Percentiles rank a stretch among this genome's conserved stretches.
Evolutionary conservation across 2,797 vertebrate species (phyloP).

Genomic region (Cyprinella venusta): DNA sequence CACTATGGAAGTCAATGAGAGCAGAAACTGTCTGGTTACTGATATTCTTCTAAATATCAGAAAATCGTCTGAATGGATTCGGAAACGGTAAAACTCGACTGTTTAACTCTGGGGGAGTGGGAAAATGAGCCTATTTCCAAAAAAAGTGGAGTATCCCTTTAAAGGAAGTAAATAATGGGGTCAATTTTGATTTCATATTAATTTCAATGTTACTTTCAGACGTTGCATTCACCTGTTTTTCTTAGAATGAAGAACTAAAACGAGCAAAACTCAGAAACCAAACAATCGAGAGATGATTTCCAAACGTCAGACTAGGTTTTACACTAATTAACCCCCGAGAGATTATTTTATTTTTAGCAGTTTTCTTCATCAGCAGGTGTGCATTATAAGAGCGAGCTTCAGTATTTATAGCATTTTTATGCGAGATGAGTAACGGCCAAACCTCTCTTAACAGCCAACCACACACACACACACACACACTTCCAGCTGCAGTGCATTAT

Average conservation of each 20-base stretch:
- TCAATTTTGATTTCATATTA: neutral
- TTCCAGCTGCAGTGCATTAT: slow-evolving; percentile 20
- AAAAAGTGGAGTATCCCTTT: too few relatives aligned
- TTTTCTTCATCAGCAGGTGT: slow-evolving; percentile 25
- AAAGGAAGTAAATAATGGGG: neutral
- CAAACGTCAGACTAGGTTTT: slow-evolving; percentile 40
- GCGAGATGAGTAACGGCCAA: slow-evolving; percentile 6
- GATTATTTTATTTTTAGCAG: neutral
- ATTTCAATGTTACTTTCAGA: neutral
- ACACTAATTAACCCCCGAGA: slow-evolving; percentile 56
- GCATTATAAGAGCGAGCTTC: neutral
- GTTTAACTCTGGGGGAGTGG: too few relatives aligned
- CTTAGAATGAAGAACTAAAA: neutral
- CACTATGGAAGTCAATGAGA: too few relatives aligned
- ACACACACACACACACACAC: neutral
- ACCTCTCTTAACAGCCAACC: too few relatives aligned
- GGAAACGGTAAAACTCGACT: too few relatives aligned
- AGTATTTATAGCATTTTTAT: slow-evolving; percentile 14
- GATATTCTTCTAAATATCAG: too few relatives aligned
- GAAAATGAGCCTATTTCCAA: too few relatives aligned
- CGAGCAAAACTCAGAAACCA: slow-evolving; percentile 13
- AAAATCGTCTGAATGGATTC: too few relatives aligned
- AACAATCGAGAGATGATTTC: slow-evolving; percentile 36
- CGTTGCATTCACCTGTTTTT: neutral
- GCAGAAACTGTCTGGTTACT: too few relatives aligned